Conservation (phyloP, 23 tunicate genomes). For the Corella eumyota region DNA sequence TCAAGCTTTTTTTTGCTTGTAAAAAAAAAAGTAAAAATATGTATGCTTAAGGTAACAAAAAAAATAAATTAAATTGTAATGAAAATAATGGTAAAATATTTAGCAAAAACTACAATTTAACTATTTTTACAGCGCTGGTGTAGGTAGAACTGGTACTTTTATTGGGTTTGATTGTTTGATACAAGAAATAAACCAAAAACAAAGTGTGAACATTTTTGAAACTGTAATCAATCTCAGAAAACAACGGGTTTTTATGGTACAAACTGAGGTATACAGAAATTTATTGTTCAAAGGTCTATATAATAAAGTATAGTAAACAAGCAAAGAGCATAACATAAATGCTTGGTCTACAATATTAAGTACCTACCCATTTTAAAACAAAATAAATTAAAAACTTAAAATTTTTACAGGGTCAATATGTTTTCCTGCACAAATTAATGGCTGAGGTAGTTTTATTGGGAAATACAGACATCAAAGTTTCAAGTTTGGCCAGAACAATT, state of each 20-base stretch:
- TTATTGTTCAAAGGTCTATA: too few relatives aligned
- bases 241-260: conserved; percentile 52
- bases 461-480: conserved; percentile 8
- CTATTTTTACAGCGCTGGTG: conserved; percentile 44
- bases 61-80: too few relatives aligned
- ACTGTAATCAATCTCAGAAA: conserved; percentile 24
- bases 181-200: conserved; percentile 11
- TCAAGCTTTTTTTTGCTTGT: too few relatives aligned
- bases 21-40: too few relatives aligned
- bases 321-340: too few relatives aligned
- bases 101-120: neutral
- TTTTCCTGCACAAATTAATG: conserved; percentile 23
- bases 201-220: conserved; percentile 21
- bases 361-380: too few relatives aligned
- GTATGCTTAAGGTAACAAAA: too few relatives aligned
- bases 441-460: conserved; percentile 17
- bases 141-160: conserved; percentile 53
- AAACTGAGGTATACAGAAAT: conserved; percentile 7
- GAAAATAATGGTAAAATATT: too few relatives aligned
- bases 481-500: too few relatives aligned
- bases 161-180: conserved; percentile 35
- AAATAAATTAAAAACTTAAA: neutral
- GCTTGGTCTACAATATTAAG: too few relatives aligned
- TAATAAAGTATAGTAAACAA: too few relatives aligned
- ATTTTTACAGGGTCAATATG: conserved; percentile 35